Evolutionary conservation across 2,888 invertebrate genomes (phyloP), one percentile per base, ranked within the genome.

Genomic region (Eupeodes latifasciatus): DNA sequence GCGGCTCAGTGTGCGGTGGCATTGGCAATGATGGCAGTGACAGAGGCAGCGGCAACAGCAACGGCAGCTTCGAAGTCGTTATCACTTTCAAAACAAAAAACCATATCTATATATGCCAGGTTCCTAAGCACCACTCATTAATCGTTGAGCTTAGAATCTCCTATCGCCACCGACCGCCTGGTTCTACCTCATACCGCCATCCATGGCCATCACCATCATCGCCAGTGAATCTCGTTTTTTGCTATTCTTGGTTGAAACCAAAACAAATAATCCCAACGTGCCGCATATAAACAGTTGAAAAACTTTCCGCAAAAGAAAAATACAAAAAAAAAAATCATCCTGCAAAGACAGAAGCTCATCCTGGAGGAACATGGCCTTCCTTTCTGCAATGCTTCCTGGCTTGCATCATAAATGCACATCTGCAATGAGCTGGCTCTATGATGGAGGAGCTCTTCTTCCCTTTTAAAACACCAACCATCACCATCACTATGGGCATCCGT

Each of bases 361-460:
- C 53, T 79, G 86, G 86, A 79, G 86, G 86, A 79, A 83, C 79
- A 71, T 61, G 83, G 75, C 66, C 66, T 76, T 71, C 47, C 47
- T 34, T 57, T 40, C 34, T 57, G 44, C 6, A 57, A 72, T 72
- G 72, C 76, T 72, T 80, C 80, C 80, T 75, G 55, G 57, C 75
- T 76, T 83, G 71, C 79, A 88, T 85, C 88, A 85, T 85, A 88
- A 88, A 88, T 88, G 88, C 88, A 88, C 88, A 88, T 88, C 85
- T 88, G 78, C 81, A 85, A 74, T 44, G 62, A 66, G 64, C 27
- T 40, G 51, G 1, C 4, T 27, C 27, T 19, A 19, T 40, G 40
- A 40, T 40, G 40, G 6, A 81, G 27, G 44, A 81, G 72, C 19
- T 36, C 40, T 51, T 71, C 55, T 36, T 36, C 44, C 27, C 36